Conservation (phyloP, 2,797 vertebrate genomes). For the Lycodopsis pacificus region DNA sequence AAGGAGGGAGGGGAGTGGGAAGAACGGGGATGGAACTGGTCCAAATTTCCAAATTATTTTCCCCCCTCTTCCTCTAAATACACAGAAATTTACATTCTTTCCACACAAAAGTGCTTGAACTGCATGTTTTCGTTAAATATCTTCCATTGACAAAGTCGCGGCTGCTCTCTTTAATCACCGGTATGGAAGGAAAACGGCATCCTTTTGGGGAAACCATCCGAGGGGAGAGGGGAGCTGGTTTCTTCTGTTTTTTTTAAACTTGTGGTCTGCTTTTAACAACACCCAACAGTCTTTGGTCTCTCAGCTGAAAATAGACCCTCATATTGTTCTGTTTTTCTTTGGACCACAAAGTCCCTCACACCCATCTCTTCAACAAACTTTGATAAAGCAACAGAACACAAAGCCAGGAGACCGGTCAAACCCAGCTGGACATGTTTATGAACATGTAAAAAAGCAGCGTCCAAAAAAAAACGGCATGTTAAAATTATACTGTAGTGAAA, state of each 20-base stretch:
- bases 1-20: slow-evolving; percentile 29
- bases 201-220: slow-evolving; percentile 35
- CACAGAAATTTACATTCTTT: slow-evolving; percentile 81
- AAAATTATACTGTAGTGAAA: slow-evolving; percentile 53
- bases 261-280: slow-evolving; percentile 48
- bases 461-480: slow-evolving; percentile 57
- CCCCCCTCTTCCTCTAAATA: slow-evolving; percentile 62
- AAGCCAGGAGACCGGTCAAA: slow-evolving; percentile 25
- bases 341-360: slow-evolving; percentile 58
- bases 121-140: slow-evolving; percentile 68
- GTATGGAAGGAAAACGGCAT: slow-evolving; percentile 50
- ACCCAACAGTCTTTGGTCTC: slow-evolving; percentile 46
- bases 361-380: slow-evolving; percentile 57
- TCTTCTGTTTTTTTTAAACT: slow-evolving; percentile 5
- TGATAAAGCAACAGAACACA: slow-evolving; percentile 47
- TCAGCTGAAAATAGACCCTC: slow-evolving; percentile 59
- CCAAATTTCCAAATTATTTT: slow-evolving; percentile 77
- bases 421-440: slow-evolving; percentile 58
- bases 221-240: slow-evolving; percentile 26
- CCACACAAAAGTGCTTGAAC: slow-evolving; percentile 71
- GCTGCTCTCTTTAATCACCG: slow-evolving; percentile 59
- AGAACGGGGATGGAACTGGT: slow-evolving; percentile 68
- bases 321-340: slow-evolving; percentile 31
- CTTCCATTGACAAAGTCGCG: slow-evolving; percentile 62
- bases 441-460: slow-evolving; percentile 32